These are phyloP conservation scores for Cataglyphis hispanica DNA, from an alignment of 1,140 invertebrate species.

Conservation along the genomic window DNA sequence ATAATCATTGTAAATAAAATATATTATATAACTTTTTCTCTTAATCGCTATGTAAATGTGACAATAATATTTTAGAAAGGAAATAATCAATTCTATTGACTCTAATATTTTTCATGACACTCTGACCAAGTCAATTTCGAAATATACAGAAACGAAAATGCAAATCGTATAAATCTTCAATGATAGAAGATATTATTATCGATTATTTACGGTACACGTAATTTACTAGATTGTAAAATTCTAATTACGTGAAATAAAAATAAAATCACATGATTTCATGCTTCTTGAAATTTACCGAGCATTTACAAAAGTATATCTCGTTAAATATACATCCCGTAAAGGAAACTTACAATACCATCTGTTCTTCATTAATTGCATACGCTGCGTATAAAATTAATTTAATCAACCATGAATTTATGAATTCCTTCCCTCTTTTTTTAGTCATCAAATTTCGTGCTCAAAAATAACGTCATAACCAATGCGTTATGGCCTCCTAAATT, in stretches of 20 bases:
- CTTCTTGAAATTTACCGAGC: conserved; percentile 18
- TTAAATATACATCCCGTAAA: background rate
- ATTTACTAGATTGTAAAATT: background rate
- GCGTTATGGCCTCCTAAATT: conserved; percentile 39
- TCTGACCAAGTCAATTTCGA: background rate
- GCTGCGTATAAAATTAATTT: conserved; percentile 3
- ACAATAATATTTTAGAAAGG: background rate
- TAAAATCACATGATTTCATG: conserved; percentile 18
- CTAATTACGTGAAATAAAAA: background rate
- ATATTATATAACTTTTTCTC: background rate
- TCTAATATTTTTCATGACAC: background rate
- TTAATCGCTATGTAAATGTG: background rate
- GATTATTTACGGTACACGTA: background rate
- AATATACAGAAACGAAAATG: background rate
- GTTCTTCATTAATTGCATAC: background rate
- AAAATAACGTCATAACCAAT: conserved; percentile 27
- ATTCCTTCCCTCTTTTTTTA: conserved; percentile 1
- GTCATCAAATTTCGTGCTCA: conserved; percentile 21
- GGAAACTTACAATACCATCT: conserved; percentile 16
- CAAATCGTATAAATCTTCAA: background rate
- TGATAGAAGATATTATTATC: background rate
- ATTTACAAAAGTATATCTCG: conserved; percentile 11
- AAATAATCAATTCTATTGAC: background rate
- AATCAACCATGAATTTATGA: conserved; percentile 36
- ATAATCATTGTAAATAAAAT: background rate